phyloP scores from a whole-genome alignment of 2,797 vertebrate species.

The Hypotaenidia philippensis region DNA sequence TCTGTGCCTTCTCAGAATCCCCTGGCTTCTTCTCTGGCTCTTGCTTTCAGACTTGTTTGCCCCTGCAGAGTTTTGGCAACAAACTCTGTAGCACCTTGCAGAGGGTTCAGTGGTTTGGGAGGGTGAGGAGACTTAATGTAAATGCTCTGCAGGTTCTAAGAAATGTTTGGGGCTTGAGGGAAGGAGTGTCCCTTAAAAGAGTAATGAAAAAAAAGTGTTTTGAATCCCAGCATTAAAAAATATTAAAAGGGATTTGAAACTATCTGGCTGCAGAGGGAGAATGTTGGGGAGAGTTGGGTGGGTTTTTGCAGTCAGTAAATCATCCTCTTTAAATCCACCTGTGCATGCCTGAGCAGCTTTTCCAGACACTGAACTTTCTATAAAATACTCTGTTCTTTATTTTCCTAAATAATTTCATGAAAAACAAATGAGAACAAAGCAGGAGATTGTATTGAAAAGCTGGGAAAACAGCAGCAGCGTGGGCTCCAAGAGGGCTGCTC shows the following conservation, averaged over 20 bases:
- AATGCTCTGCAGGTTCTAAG: background rate
- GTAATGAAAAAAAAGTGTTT: no score
- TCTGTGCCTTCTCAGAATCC: background rate
- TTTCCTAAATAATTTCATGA: background rate
- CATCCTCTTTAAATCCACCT: background rate
- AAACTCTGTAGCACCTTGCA: accelerated
- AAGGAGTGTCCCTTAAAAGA: background rate
- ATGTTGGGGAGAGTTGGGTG: background rate
- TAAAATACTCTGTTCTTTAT: background rate
- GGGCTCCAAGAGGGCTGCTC: background rate
- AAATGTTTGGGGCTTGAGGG: background rate
- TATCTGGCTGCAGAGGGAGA: background rate
- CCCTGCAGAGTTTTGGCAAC: background rate
- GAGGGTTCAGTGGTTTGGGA: no score
- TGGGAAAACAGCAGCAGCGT: background rate
- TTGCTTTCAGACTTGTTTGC: background rate
- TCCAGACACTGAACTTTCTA: background rate
- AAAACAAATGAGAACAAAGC: background rate
- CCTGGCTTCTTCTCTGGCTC: background rate
- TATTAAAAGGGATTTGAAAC: background rate
- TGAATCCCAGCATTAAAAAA: background rate
- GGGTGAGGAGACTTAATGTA: background rate
- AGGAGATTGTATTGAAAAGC: background rate
- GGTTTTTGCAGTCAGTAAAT: background rate
- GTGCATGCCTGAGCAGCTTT: background rate